Evolutionary conservation across 2,797 vertebrate genomes (phyloP), one percentile per base, ranked within the genome.

Genomic region (Manis javanica): DNA sequence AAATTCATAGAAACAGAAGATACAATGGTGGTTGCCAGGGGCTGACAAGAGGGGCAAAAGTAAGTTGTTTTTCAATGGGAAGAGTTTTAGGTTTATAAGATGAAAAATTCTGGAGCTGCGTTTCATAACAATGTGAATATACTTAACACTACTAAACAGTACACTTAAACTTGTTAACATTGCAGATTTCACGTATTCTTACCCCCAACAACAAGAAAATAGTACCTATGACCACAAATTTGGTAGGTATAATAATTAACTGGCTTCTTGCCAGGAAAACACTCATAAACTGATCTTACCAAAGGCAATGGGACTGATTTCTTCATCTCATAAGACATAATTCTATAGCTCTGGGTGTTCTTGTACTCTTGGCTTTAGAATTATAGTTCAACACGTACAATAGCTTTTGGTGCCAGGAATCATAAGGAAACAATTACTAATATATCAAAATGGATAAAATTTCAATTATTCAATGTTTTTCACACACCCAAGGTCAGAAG

Each of bases 1-100:
- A 84, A 85, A 84, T 63, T 93, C 88, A 83, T 31, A 91, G 74
- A 79, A 90, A 90, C 42, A 42, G 51, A 83, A 85, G 26, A 46
- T 7, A 69, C 57, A 78, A 91, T 64, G 71, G 31, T 68, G 13
- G 59, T 79, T 82, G 59, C 5, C 19, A 53, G 29, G 16, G 31
- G 11, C 10, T 81, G 51, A 34, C 7, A 7, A 31, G 7, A 24
- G 19, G 2, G 7, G 19, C 16, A 57, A 59, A 51, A 53, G 26
- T 13, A 2, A 39, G 23, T 7, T 69, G 24, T 3, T 69, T 4
- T 86, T 90, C 87, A 87, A 75, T 12, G 34, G 61, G 61, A 46
- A 71, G 21, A 69, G 19, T 37, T 90, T 77, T 79, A 77, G 68
- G 74, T 92, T 31, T 81, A 6, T 15, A 96, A 89, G 51, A 77